Conservation (phyloP, 2,113 vertebrate species). For the Thalassarche chlororhynchos region DNA sequence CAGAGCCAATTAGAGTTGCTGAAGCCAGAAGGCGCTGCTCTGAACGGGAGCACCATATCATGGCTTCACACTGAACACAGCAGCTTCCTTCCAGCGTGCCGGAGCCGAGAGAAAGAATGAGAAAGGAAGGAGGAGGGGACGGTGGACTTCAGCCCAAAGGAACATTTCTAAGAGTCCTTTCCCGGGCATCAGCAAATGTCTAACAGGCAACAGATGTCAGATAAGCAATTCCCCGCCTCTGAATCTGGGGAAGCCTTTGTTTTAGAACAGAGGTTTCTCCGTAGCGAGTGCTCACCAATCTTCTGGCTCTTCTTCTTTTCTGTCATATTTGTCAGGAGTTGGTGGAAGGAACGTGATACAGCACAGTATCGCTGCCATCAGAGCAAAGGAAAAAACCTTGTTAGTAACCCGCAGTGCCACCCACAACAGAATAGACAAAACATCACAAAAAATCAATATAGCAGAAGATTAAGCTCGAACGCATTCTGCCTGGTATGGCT, state of each 20-base stretch:
- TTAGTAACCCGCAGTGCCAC: not conserved
- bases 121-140: not conserved
- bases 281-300: not conserved
- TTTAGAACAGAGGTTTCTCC: not conserved
- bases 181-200: not conserved
- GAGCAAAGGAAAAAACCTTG: not conserved
- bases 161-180: not conserved
- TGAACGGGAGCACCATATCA: not conserved
- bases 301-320: not conserved
- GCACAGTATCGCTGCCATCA: not conserved
- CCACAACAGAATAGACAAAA: constrained; percentile 9
- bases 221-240: not conserved
- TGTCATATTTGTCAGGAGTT: not conserved
- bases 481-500: not conserved
- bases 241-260: not conserved
- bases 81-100: not conserved
- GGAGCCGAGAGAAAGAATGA: not conserved
- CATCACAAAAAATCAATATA: not conserved
- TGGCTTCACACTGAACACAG: not conserved
- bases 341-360: not conserved
- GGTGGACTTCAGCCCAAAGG: not conserved
- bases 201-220: not conserved
- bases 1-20: not conserved
- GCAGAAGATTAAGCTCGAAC: not conserved
- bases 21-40: constrained; percentile 34